Evolutionary conservation across 2,797 vertebrate species (phyloP).

Genomic region (Scleropages formosus): DNA sequence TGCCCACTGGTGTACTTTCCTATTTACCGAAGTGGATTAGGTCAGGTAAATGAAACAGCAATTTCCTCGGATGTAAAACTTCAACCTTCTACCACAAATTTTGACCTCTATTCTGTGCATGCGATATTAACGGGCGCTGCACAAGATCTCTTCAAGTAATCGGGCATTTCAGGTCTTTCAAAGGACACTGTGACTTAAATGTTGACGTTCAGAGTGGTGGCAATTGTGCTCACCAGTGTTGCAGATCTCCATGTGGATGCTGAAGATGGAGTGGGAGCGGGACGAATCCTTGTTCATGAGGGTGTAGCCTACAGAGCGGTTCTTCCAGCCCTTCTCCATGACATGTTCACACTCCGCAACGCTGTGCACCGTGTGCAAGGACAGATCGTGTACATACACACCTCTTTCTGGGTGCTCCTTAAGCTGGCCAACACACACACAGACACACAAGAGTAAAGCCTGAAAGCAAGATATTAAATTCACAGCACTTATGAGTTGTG

Average conservation of each 20-base stretch:
- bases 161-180: not conserved
- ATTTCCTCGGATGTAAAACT: too few relatives aligned
- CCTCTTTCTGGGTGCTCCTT: constrained; percentile 85
- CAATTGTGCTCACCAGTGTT: constrained; percentile 60
- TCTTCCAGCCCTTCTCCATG: constrained; percentile 80
- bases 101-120: too few relatives aligned
- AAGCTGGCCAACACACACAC: constrained; percentile 64
- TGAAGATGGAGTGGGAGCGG: constrained; percentile 86
- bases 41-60: too few relatives aligned
- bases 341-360: constrained; percentile 78
- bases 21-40: too few relatives aligned
- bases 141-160: not conserved
- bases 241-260: constrained; percentile 83
- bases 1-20: too few relatives aligned
- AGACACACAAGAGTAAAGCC: not conserved
- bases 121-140: not conserved
- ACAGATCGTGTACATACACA: constrained; percentile 78
- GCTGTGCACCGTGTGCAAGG: constrained; percentile 79
- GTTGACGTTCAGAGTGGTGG: not conserved
- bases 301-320: constrained; percentile 81
- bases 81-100: too few relatives aligned
- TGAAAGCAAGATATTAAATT: not conserved
- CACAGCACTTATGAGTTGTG: not conserved
- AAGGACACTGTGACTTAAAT: too few relatives aligned
- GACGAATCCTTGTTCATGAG: constrained; percentile 91